Evolutionary conservation across 2,797 vertebrate species (phyloP), one percentile per base, ranked within the genome.

Genomic region (Rousettus madagascariensis): DNA sequence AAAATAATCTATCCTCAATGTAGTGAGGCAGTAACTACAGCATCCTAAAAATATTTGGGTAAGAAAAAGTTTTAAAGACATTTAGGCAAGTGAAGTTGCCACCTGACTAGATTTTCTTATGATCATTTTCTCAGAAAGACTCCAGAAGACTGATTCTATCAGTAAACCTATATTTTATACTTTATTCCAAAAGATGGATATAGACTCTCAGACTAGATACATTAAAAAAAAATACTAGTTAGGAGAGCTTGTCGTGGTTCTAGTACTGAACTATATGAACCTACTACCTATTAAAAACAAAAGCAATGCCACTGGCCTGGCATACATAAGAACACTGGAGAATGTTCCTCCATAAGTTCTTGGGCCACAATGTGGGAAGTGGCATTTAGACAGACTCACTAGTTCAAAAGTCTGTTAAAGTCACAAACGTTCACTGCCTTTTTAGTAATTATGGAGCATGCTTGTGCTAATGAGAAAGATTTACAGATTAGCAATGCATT

Each of bases 401-500:
- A 89, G 86, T 89, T 59, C 49, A 84, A 83, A 97, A 96, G 36
- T 91, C 90, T 92, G 65, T 90, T 95, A 80, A 95, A 96, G 26
- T 94, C 91, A 87, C 55, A 91, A 89, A 83, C 63, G 75, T 3
- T 59, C 28, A 93, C 96, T 96, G 94, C 98, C 98, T 98, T 97
- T 98, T 97, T 98, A 97, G 97, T 97, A 98, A 98, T 98, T 98
- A 98, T 95, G 86, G 80, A 97, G 94, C 95, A 97, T 93, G 96
- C 97, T 98, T 98, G 98, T 98, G 97, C 87, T 98, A 98, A 98
- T 98, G 97, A 98, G 82, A 57, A 95, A 97, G 95, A 98, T 98
- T 98, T 98, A 98, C 97, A 97, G 97, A 97, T 98, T 98, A 98
- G 93, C 97, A 97, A 96, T 98, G 97, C 98, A 98, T 98, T 98